Evolutionary conservation across 2,888 invertebrate species (phyloP).

Genomic region (Eulithis testata): DNA sequence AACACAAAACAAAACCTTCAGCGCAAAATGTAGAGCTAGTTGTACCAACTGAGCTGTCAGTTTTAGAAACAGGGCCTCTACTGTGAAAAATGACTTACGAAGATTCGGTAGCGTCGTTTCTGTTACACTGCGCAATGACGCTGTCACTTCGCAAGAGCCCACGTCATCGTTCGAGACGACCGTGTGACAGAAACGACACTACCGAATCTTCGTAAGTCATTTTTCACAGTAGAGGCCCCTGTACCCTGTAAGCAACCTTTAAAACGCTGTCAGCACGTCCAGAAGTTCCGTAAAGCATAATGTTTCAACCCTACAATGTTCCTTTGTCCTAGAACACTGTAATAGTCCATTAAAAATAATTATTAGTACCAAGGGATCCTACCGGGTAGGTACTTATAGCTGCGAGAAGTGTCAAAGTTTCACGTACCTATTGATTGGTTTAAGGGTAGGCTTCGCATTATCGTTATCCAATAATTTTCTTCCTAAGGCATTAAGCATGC

Average conservation of each 20-base stretch:
- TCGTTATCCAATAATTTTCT: background rate
- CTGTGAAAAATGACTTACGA: too few species aligned
- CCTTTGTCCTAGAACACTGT: slow-evolving; percentile 41
- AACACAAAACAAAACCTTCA: too few species aligned
- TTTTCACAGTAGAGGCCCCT: too few species aligned
- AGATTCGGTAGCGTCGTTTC: too few species aligned
- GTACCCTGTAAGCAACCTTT: background rate
- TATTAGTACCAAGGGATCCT: slow-evolving; percentile 28
- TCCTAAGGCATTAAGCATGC: background rate
- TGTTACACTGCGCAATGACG: too few species aligned
- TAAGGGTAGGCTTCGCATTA: background rate
- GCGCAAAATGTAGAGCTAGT: too few species aligned
- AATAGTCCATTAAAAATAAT: slow-evolving; percentile 41
- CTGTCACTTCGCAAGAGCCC: too few species aligned
- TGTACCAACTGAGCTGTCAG: too few species aligned
- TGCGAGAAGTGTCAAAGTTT: slow-evolving; percentile 4
- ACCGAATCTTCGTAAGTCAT: too few species aligned
- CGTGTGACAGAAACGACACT: too few species aligned
- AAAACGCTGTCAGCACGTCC: slow-evolving; percentile 2
- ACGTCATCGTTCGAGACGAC: too few species aligned
- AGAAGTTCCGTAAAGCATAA: slow-evolving; percentile 33
- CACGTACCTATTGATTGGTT: slow-evolving; percentile 5
- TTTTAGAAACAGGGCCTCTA: too few species aligned
- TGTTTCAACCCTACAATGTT: slow-evolving; percentile 39
- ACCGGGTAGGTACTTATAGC: background rate